phyloP scores from a whole-genome alignment of 2,797 vertebrate species.

The Hippopotamyrus pictus region DNA sequence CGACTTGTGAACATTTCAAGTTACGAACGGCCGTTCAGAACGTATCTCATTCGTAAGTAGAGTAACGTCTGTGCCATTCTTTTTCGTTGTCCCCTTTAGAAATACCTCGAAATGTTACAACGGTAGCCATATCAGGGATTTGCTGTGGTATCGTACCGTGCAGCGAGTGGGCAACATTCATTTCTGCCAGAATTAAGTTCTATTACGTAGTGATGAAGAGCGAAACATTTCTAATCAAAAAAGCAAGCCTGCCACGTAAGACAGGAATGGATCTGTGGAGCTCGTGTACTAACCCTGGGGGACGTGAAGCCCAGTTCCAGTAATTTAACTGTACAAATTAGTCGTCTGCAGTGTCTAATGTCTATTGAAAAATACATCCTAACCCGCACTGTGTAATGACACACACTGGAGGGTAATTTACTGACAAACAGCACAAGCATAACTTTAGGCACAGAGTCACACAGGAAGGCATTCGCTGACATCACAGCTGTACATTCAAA shows the following conservation, averaged over 20 bases:
- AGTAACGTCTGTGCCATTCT: background rate
- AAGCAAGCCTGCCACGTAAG: conserved; percentile 39
- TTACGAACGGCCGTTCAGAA: background rate
- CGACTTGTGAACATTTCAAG: background rate
- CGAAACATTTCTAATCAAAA: conserved; percentile 43
- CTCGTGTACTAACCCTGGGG: background rate
- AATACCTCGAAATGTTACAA: background rate
- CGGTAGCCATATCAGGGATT: background rate
- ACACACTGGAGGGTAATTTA: conserved; percentile 12
- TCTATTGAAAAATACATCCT: conserved; percentile 7
- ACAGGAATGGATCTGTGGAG: background rate
- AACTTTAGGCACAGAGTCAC: background rate
- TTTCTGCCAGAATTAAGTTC: background rate
- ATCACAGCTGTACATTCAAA: background rate
- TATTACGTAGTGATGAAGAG: background rate
- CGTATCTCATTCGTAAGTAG: background rate
- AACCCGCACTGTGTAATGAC: conserved; percentile 2
- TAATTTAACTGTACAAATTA: conserved; percentile 13
- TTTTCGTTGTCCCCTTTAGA: background rate
- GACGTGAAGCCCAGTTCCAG: background rate
- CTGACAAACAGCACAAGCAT: background rate
- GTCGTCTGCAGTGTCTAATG: background rate
- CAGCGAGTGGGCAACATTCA: background rate
- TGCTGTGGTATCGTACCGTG: background rate
- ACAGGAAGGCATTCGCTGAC: background rate